Base-by-base conservation (phyloP, 2,888 invertebrate species). In the Lissonota sp. region DNA sequence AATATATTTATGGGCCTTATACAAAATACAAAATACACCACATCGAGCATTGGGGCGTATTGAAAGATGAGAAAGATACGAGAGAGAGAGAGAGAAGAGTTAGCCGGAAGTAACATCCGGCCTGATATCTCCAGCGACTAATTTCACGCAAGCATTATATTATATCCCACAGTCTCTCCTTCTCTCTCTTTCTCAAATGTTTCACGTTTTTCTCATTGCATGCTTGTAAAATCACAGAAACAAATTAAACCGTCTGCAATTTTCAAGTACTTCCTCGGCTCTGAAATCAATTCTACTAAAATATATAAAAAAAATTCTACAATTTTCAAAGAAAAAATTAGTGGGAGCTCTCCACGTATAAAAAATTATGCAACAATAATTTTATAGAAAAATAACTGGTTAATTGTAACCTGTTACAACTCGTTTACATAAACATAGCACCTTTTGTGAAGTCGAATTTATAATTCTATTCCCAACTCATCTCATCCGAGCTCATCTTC, bases 61-160 rank as follows among this genome's bases (percentile, higher is more conserved):
- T 58, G 78, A 74, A 73, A 66, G 70, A 62, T 71, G 57, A 66
- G 51, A 26, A 26, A 16, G 44, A 63, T 44, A 53, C 14, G 58
- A 60, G 66, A 74, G 40, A 44, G 8, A 37, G 46, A 69, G 55
- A 37, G 12, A 53, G 53, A 69, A 40, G 74, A 53, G 60, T 66
- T 53, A 81, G 66, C 78, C 78, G 81, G 81, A 81, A 74, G 81
- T 74, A 66, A 71, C 78, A 70, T 81, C 78, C 81, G 81, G 78
- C 78, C 82, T 76, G 74, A 49, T 69, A 76, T 79, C 82, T 76
- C 66, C 40, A 64, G 44, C 62, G 67, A 82, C 75, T 72, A 79
- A 82, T 75, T 79, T 70, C 60, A 71, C 66, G 64, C 74, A 12
- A 74, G 77, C 73, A 60, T 63, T 74, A 53, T 74, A 60, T 53